Percentiles rank a stretch among this genome's conserved stretches.
Evolutionary conservation across 2,888 invertebrate genomes (phyloP).

Genomic region (Oscheius myriophilus): DNA sequence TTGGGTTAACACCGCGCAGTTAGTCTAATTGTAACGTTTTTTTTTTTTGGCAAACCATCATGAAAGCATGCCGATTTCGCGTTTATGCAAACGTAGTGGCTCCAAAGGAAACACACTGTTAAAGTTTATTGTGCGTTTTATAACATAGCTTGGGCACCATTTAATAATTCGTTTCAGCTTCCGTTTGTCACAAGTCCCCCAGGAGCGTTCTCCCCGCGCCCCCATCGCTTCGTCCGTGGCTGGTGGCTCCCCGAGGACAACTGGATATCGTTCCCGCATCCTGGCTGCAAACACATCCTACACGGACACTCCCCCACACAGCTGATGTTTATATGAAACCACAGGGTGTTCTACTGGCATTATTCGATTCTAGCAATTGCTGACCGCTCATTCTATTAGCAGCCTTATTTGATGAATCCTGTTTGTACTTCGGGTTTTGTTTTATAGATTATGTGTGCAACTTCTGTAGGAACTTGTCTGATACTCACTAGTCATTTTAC

Average conservation of each 20-base stretch:
- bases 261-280: slow-evolving; percentile 20
- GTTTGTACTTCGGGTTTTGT: slow-evolving; percentile 18
- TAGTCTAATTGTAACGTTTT: too few relatives aligned
- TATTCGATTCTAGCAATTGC: not conserved
- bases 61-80: too few relatives aligned
- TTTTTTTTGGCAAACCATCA: too few relatives aligned
- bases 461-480: slow-evolving; percentile 5
- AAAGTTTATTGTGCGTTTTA: too few relatives aligned
- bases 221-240: slow-evolving; percentile 9
- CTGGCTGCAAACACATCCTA: slow-evolving; percentile 1
- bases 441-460: not conserved
- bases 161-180: slow-evolving; percentile 2
- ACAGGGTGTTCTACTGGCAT: too few relatives aligned
- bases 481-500: slow-evolving; percentile 12
- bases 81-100: too few relatives aligned
- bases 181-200: slow-evolving; percentile 19
- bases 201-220: slow-evolving; percentile 5
- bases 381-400: slow-evolving; percentile 5
- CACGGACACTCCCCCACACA: not conserved
- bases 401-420: slow-evolving; percentile 12
- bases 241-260: slow-evolving; percentile 8
- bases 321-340: too few relatives aligned
- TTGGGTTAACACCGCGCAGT: too few relatives aligned
- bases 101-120: too few relatives aligned
- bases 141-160: not conserved